Conservation (phyloP, 2,888 invertebrate genomes). For the Muschampia plurimacula region DNA sequence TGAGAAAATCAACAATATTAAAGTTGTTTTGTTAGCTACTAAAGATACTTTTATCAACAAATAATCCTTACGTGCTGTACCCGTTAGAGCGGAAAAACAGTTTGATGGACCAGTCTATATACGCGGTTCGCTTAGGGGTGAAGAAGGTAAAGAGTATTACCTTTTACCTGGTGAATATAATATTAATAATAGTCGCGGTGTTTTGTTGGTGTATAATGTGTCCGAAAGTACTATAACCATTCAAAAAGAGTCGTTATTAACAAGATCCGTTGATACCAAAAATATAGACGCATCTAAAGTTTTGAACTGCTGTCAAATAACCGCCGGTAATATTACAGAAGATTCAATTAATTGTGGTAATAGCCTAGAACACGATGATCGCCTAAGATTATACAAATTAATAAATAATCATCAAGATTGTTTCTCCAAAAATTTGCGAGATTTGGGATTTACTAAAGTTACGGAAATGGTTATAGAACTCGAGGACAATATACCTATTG, state of each 20-base stretch:
- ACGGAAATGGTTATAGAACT: constrained; percentile 45
- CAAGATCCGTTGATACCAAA: neutral
- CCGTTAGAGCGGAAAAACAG: neutral
- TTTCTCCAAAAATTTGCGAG: constrained; percentile 41
- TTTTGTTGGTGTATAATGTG: constrained; percentile 4
- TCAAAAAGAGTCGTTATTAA: constrained; percentile 4
- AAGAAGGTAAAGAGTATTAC: constrained; percentile 28
- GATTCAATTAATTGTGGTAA: constrained; percentile 19
- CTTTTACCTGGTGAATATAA: constrained; percentile 33
- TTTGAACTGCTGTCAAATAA: constrained; percentile 1
- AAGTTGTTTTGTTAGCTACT: neutral
- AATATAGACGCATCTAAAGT: neutral
- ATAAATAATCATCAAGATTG: constrained; percentile 34
- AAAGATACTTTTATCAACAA: neutral
- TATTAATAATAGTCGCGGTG: constrained; percentile 7
- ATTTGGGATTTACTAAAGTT: constrained; percentile 41
- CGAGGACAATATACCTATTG: constrained; percentile 40
- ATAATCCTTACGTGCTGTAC: neutral
- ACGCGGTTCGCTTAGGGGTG: constrained; percentile 18
- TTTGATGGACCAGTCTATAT: constrained; percentile 5
- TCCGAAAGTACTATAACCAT: constrained; percentile 1
- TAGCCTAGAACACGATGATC: constrained; percentile 21
- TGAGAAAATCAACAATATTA: constrained; percentile 6
- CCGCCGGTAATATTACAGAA: neutral
- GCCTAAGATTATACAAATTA: constrained; percentile 10